phyloP scores from a whole-genome alignment of 2,888 invertebrate species.

The Epinotia nisella region DNA sequence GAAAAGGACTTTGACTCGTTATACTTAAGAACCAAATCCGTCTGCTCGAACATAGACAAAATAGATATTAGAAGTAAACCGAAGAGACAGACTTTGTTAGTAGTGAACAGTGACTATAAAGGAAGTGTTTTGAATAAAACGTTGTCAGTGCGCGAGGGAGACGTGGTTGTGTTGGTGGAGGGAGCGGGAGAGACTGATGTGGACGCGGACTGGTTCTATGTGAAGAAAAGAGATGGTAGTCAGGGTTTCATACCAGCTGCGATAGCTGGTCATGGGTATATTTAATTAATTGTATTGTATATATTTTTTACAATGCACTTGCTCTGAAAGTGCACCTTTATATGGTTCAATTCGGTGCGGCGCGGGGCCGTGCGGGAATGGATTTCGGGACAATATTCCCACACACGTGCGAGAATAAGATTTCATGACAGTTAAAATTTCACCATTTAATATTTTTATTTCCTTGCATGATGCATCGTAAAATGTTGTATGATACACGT shows the following conservation, averaged over 20 bases:
- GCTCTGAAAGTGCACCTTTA: too few relatives aligned
- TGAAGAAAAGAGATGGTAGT: constrained; percentile 87
- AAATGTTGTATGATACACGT: too few relatives aligned
- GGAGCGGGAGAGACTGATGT: constrained; percentile 75
- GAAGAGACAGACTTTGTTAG: constrained; percentile 88
- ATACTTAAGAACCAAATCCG: constrained; percentile 85
- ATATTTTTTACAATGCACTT: too few relatives aligned
- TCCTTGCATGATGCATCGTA: too few relatives aligned
- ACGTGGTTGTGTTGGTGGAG: constrained; percentile 89
- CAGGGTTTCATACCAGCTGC: constrained; percentile 92
- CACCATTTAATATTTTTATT: too few relatives aligned
- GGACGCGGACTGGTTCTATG: constrained; percentile 90
- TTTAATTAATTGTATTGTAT: constrained; percentile 68
- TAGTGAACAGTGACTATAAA: constrained; percentile 88
- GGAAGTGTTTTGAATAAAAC: constrained; percentile 84
- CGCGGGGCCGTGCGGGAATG: too few relatives aligned
- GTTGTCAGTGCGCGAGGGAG: constrained; percentile 88
- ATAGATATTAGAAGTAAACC: constrained; percentile 59
- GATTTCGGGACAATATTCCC: too few relatives aligned
- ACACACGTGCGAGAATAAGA: too few relatives aligned
- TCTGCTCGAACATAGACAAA: constrained; percentile 67
- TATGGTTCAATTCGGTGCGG: too few relatives aligned
- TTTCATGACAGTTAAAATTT: too few relatives aligned
- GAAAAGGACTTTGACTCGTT: constrained; percentile 90
- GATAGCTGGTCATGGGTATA: constrained; percentile 91